A percentile compares a stretch with the other conserved stretches of the same genome.
Evolutionary conservation across 2,888 invertebrate genomes (phyloP).

Genomic region (Zonitis immaculata): DNA sequence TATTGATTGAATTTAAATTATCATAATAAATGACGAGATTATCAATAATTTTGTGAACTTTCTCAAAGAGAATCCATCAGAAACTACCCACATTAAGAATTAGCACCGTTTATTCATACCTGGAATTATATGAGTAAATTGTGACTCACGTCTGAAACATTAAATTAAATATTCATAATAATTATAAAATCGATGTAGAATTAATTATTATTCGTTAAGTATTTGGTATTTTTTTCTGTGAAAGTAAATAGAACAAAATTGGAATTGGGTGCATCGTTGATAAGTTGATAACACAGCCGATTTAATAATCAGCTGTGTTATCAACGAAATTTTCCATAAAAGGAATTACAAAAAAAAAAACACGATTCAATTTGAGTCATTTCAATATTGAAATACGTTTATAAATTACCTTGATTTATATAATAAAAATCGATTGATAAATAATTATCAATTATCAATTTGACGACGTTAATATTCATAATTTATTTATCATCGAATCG

Average conservation of each 20-base stretch:
- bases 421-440: background rate
- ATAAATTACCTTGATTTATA: background rate
- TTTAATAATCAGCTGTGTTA: no score
- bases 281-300: no score
- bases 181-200: no score
- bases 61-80: no score
- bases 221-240: no score
- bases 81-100: background rate
- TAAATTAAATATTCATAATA: background rate
- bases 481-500: background rate
- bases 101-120: no score
- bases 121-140: background rate
- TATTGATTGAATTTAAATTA: slow-evolving; percentile 16
- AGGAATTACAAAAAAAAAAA: no score
- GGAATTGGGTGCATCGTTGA: background rate
- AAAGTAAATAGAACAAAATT: background rate
- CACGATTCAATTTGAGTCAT: no score
- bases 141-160: background rate
- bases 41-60: background rate
- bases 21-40: background rate
- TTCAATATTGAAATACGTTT: no score
- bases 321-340: background rate
- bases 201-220: no score
- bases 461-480: background rate
- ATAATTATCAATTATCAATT: background rate